phyloP scores from a whole-genome alignment of 2,113 vertebrate genomes.

The Pangasianodon hypophthalmus region DNA sequence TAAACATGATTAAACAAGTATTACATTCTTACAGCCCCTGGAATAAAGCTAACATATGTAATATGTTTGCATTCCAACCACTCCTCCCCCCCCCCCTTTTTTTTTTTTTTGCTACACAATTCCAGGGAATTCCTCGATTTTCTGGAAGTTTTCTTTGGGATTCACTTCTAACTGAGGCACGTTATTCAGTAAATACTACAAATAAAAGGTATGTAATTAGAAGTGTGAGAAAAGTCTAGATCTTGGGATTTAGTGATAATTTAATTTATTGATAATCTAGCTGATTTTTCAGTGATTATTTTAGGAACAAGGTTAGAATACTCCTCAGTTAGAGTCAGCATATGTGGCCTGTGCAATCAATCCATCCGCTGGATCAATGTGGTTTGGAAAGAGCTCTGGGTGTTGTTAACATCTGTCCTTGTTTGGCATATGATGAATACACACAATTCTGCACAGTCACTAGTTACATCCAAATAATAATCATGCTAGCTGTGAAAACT shows the following conservation, averaged over 20 bases:
- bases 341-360: background rate
- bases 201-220: background rate
- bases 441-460: background rate
- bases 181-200: background rate
- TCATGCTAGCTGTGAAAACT: conserved; percentile 3
- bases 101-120: background rate
- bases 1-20: background rate
- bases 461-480: background rate
- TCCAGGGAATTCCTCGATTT: background rate
- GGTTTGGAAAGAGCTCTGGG: background rate
- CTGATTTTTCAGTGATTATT: background rate
- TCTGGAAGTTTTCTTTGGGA: background rate
- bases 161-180: background rate
- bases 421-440: no score
- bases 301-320: background rate
- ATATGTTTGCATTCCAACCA: background rate
- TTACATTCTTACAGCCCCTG: background rate
- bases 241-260: background rate
- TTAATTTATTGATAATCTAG: background rate
- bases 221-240: background rate
- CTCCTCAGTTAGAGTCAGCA: conserved; percentile 6
- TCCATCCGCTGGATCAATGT: conserved; percentile 1
- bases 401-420: background rate
- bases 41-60: background rate
- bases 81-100: background rate